phyloP scores from a whole-genome alignment of 2,797 vertebrate genomes.

The Trachops cirrhosus region DNA sequence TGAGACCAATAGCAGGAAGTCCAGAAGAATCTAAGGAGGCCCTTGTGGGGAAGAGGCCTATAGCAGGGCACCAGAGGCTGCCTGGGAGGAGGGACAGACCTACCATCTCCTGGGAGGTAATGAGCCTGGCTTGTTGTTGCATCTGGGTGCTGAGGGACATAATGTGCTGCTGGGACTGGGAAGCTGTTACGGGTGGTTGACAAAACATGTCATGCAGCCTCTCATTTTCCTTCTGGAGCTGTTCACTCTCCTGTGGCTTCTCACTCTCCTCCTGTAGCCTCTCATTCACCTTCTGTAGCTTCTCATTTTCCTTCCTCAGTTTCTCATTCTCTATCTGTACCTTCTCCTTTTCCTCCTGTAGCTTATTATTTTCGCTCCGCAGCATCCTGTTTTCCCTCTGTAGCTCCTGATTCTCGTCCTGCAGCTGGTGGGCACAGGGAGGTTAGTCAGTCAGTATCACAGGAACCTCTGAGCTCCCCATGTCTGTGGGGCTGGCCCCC shows the following conservation, averaged over 20 bases:
- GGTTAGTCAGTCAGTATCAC: neutral
- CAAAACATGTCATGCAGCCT: conserved; percentile 69
- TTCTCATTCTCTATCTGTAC: conserved; percentile 73
- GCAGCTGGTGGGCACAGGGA: conserved; percentile 66
- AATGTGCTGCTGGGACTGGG: conserved; percentile 71
- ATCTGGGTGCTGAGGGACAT: conserved; percentile 65
- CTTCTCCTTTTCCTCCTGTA: conserved; percentile 69
- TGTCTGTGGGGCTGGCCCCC: neutral
- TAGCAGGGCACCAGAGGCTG: rapidly evolving
- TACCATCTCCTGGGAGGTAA: conserved; percentile 79
- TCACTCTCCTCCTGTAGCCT: no score
- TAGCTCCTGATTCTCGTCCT: conserved; percentile 75
- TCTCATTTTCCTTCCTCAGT: conserved; percentile 69
- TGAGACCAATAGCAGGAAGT: neutral
- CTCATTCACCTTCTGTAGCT: conserved; percentile 67
- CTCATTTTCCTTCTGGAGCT: no score
- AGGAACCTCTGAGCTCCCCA: neutral
- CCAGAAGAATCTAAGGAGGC: neutral
- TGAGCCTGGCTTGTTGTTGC: conserved; percentile 74
- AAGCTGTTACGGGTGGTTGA: conserved; percentile 73
- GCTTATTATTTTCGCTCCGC: conserved; percentile 75
- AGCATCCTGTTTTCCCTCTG: conserved; percentile 74
- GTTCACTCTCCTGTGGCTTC: conserved; percentile 36
- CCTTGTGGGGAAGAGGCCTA: neutral
- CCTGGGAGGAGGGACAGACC: neutral